phyloP scores from a whole-genome alignment of 2,113 vertebrate species.

The Ceuthmochares aereus region DNA sequence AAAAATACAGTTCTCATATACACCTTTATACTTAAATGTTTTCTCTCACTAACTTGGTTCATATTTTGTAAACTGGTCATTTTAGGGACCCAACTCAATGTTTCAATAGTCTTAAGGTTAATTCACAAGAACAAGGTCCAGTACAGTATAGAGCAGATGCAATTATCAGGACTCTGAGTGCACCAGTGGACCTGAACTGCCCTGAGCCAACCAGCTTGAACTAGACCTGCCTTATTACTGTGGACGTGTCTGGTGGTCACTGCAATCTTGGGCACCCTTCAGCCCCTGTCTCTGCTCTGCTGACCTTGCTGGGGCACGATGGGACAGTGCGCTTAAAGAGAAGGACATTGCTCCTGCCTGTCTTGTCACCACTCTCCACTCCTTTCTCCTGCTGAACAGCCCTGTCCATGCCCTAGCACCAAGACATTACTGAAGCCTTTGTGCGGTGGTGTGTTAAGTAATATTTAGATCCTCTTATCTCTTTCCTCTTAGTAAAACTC shows the following conservation, averaged over 20 bases:
- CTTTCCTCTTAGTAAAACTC: background rate
- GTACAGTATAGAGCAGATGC: background rate
- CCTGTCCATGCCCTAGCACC: background rate
- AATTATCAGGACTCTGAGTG: background rate
- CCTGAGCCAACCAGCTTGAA: background rate
- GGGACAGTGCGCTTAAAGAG: background rate
- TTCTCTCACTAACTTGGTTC: background rate
- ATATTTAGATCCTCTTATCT: background rate
- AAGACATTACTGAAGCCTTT: background rate
- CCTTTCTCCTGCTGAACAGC: accelerated
- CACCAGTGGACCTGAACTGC: background rate
- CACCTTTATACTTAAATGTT: background rate
- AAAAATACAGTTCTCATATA: background rate
- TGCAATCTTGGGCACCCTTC: background rate
- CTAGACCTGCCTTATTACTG: background rate
- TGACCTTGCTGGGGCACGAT: background rate
- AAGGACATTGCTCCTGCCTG: background rate
- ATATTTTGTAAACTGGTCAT: background rate
- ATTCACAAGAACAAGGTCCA: background rate
- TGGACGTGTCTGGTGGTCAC: background rate
- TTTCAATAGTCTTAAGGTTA: background rate
- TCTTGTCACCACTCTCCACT: accelerated
- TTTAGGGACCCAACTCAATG: background rate
- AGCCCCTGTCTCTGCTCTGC: background rate
- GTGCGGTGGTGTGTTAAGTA: background rate